Base-by-base conservation (phyloP, 1,140 invertebrate species). In the Drosophila murphyi region DNA sequence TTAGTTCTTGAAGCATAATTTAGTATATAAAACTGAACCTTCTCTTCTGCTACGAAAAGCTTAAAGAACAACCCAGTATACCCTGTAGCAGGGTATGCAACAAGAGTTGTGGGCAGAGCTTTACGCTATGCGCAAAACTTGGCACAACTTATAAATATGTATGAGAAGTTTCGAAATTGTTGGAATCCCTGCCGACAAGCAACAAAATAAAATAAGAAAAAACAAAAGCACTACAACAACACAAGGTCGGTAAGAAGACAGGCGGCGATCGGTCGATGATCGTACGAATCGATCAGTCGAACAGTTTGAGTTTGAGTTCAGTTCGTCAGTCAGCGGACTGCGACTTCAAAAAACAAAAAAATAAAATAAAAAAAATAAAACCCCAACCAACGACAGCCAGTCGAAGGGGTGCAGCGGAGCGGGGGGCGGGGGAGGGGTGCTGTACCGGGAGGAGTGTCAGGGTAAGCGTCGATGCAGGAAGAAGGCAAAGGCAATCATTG, bases 161-260 rank as follows among this genome's bases (percentile, higher is more conserved):
- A 91, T 91, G 90, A 91, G 83, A 80, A 87, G 82, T 91, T 89
- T 89, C 72, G 70, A 91, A 91, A 91, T 91, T 91, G 86, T 89
- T 87, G 85, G 89, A 90, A 90, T 91, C 85, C 80, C 89, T 88
- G 88, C 73, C 74, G 87, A 83, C 87, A 79, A 71, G 45, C 57
- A 39, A 12, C 57, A 47, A 52, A 72, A 37, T 39, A 57, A 41
- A 39, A 54, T 20, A 54, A 54, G 3, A 47, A 67, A 77, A 69
- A 41, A 73, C 60, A 73, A 60, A 54, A 68, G 63, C 61, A 78
- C 20, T 20, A 56, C 47, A 80, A 72, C 55, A 69, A 63, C 51
- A 79, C 85, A 89, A 89, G 85, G 85, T 89, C 85, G 85, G 85
- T 63, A 82, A 76, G 72, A 89, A 85, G 75, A 89, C 80, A 74